These are phyloP conservation scores for Acipenser transmontanus DNA, from an alignment of 2,797 vertebrate species.

Conservation along the genomic window DNA sequence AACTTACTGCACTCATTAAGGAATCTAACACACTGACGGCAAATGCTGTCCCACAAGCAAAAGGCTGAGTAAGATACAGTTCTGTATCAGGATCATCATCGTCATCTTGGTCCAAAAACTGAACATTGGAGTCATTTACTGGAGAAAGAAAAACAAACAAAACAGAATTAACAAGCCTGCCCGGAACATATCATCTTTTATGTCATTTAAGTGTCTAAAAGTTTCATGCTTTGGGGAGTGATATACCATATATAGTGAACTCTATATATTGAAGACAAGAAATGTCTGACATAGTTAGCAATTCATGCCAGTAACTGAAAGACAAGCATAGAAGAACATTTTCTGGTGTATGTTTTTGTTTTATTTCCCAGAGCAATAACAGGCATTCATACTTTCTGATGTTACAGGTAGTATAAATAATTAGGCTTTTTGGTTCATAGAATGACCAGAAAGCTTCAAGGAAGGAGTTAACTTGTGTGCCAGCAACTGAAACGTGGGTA, in stretches of 20 bases:
- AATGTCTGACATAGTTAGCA: conserved; percentile 39
- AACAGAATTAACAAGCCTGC: no score
- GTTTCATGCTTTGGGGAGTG: no score
- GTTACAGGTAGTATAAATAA: no score
- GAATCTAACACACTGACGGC: conserved; percentile 96
- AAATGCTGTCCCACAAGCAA: conserved; percentile 93
- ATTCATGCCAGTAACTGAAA: conserved; percentile 29
- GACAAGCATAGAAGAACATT: not conserved
- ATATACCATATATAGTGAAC: conserved; percentile 8
- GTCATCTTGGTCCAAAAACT: conserved; percentile 99
- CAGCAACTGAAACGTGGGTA: no score
- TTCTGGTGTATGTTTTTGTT: not conserved
- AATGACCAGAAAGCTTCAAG: no score
- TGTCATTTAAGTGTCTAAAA: no score
- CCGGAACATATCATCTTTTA: no score
- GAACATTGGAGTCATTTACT: conserved; percentile 99
- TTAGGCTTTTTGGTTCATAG: no score
- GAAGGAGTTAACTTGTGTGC: no score
- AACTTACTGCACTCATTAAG: conserved; percentile 93
- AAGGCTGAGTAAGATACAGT: conserved; percentile 95
- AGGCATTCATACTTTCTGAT: no score
- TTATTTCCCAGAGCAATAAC: no score
- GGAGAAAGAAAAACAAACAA: conserved; percentile 32
- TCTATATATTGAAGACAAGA: conserved; percentile 28
- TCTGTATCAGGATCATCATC: conserved; percentile 98